Evolutionary conservation across 2,797 vertebrate species (phyloP).

Genomic region (Cyprinella venusta): DNA sequence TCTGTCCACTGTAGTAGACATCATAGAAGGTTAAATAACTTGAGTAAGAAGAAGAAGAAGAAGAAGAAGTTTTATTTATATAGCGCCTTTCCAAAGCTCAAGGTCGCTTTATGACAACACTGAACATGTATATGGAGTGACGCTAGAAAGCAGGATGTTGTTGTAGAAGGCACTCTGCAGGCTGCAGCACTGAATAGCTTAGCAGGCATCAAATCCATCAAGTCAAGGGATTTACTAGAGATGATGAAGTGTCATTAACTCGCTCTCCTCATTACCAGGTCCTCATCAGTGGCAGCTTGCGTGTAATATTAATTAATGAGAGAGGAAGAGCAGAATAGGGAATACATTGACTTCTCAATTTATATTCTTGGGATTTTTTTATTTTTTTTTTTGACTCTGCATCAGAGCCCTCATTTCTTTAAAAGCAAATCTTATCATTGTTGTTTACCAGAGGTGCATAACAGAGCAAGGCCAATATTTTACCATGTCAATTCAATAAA

Average conservation of each 20-base stretch:
- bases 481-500: background rate
- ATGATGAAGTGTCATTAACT: slow-evolving; percentile 81
- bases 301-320: slow-evolving; percentile 75
- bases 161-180: slow-evolving; percentile 27
- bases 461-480: background rate
- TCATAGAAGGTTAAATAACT: background rate
- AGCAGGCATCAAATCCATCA: slow-evolving; percentile 64
- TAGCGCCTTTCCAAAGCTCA: too few relatives aligned
- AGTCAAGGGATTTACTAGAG: slow-evolving; percentile 72
- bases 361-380: slow-evolving; percentile 55
- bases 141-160: slow-evolving; percentile 63
- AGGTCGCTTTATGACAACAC: too few relatives aligned
- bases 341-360: slow-evolving; percentile 65
- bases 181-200: slow-evolving; percentile 54
- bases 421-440: background rate
- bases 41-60: too few relatives aligned
- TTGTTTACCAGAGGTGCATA: background rate
- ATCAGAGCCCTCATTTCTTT: background rate
- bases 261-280: slow-evolving; percentile 75
- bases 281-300: slow-evolving; percentile 71
- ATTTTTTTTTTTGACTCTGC: slow-evolving; percentile 11
- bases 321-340: slow-evolving; percentile 61
- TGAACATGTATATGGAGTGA: slow-evolving; percentile 52
- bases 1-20: background rate
- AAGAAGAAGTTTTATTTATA: too few relatives aligned